Evolutionary conservation across 2,797 vertebrate genomes (phyloP), one percentile per base, ranked within the genome.

Genomic region (Chaetophractus vellerosus): DNA sequence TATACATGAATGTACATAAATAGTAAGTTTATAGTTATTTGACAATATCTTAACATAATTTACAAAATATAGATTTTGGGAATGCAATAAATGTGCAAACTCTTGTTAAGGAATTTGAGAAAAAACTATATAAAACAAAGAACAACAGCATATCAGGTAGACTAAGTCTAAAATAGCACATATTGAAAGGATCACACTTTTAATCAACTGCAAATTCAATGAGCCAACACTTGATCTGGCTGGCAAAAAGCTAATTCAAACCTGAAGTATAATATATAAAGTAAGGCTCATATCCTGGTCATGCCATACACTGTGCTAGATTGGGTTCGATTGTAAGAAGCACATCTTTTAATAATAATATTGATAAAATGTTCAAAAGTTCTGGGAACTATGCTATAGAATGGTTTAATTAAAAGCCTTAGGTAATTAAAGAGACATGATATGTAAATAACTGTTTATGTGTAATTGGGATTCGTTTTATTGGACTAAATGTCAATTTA

Each of bases 401-500:
- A 41, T 85, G 2, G 5, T 63, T 31, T 71, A 61, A 91, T 69
- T 86, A 16, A 33, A 72, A 90, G 81, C 68, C 5, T 8, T 31
- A 86, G 64, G 4, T 86, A 81, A 72, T 36, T 82, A 74, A 72
- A 50, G 55, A 82, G 66, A 82, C 52, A 81, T 63, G 1, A 91
- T 75, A 64, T 75, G 75, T 83, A 83, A 91, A 63, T 0, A 71
- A 45, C 5, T 81, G 16, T 82, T 93, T 57, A 57, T 4, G 41
- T 41, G 8, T 10, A 41, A 63, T 15, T 84, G 24, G 5, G 11
- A 88, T 85, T 33, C 31, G 23, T 87, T 11, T 28, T 63, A 50
- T 81, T 76, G 94, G 63, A 28, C 6, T 45, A 81, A 68, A 80
- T 69, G 5, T 91, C 87, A 80, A 55, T n/a, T 61, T 38, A 38